Evolutionary conservation across 1,140 invertebrate genomes (phyloP).

Genomic region (Platorchestia sp.): DNA sequence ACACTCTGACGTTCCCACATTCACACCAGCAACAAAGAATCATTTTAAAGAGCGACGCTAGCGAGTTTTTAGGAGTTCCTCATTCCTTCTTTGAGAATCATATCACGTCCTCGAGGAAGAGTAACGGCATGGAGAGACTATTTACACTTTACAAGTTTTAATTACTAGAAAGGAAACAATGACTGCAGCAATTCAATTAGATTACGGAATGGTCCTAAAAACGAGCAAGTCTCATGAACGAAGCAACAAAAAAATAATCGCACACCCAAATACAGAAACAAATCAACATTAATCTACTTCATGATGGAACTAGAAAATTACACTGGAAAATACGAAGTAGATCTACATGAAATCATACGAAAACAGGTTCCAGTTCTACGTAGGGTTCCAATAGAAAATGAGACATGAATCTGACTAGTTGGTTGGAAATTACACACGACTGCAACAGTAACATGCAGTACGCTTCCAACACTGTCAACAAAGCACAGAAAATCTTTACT

Average conservation of each 20-base stretch:
- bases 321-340: not conserved
- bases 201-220: not conserved
- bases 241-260: not conserved
- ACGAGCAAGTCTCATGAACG: not conserved
- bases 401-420: not conserved
- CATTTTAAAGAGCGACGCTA: not conserved
- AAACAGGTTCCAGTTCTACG: not conserved
- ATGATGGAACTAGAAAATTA: not conserved
- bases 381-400: not conserved
- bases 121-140: not conserved
- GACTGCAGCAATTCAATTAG: not conserved
- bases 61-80: not conserved
- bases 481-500: not conserved
- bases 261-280: not conserved
- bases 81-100: not conserved
- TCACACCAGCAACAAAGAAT: not conserved
- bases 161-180: not conserved
- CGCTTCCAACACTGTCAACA: not conserved
- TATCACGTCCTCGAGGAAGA: constrained; percentile 6
- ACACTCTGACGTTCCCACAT: not conserved
- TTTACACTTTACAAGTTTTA: not conserved
- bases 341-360: not conserved
- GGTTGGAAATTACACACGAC: not conserved
- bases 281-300: not conserved
- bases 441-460: not conserved